Evolutionary conservation across 1,140 invertebrate species (phyloP), one percentile per base, ranked within the genome.

Genomic region (Tribolium castaneum): DNA sequence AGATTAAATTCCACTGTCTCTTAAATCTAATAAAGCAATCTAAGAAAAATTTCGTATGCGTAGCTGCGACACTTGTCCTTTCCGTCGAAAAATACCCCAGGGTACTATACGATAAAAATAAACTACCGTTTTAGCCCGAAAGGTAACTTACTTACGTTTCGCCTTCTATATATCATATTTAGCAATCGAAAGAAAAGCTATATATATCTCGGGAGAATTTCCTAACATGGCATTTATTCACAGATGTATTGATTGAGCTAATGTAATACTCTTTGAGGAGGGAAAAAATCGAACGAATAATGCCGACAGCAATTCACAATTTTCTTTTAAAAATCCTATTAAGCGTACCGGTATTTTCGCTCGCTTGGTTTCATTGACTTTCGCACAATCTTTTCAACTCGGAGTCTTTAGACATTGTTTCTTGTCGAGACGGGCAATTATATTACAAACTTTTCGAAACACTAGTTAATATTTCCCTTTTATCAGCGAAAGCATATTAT

Each of bases 71-170:
- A 77, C 35, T 77, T 50, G 70, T 76, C 77, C 51, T 78, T 74
- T 59, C 52, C 70, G 70, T 74, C 77, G 77, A 30, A 78, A 78
- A 70, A 71, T 59, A 39, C 77, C 77, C 70, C 19, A 39, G 77
- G 77, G 77, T 78, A 70, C 77, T 54, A 78, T 78, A 78, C 70
- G 77, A 78, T 78, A 74, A 78, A 78, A 78, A 78, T 78, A 78
- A 78, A 74, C 54, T 71, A 54, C 49, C 71, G 39, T 78, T 78
- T 66, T 52, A 72, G 50, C 56, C 76, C 45, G 45, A 78, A 78
- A 78, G 77, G 77, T 78, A 78, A 73, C 70, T 73, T 59, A 78
- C 70, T 54, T 62, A 49, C 52, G 49, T 50, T 78, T 73, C 70
- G 70, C 59, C 70, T 74, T 56, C 50, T 56, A 78, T 73, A 78